Evolutionary conservation across 2,888 invertebrate species (phyloP), one percentile per base, ranked within the genome.

Genomic region (Pachymerium ferrugineum): DNA sequence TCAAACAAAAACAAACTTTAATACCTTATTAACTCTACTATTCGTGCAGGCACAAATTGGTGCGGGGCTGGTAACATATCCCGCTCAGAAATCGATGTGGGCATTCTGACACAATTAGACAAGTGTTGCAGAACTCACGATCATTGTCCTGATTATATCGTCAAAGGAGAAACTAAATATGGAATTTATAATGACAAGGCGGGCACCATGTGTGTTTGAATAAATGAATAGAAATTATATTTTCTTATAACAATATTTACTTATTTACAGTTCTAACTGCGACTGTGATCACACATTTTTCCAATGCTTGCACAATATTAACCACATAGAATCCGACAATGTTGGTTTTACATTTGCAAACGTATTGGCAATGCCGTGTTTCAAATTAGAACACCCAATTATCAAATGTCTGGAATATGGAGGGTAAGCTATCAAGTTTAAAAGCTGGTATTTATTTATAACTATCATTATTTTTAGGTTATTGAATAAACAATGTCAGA

Each of bases 1-100:
- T 8, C 16, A 38, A 38, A 38, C 38, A n/a, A n/a, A n/a, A n/a
- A n/a, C n/a, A n/a, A n/a, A n/a, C n/a, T n/a, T n/a, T n/a, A n/a
- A n/a, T n/a, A n/a, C n/a, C n/a, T n/a, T n/a, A n/a, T n/a, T n/a
- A n/a, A n/a, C n/a, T n/a, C n/a, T n/a, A n/a, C n/a, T n/a, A n/a
- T n/a, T n/a, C n/a, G n/a, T n/a, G n/a, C 14, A 38, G 62, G 62
- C 3, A 62, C 62, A 25, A 22, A 62, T 1, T 62, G 62, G 62
- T 62, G 62, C 12, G 62, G 62, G 12, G 62, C 62, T 8, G 62
- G 62, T 4, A 62, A 62, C 62, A 28, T 62, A 62, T 62, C 62
- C 4, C 6, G 28, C 0, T 62, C 62, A 0, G 62, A 62, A 1
- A 25, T 3, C 8, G 62, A 62, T 10, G 22, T 62, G 25, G 62